Evolutionary conservation across 2,113 vertebrate genomes (phyloP).

Genomic region (Ahaetulla prasina): DNA sequence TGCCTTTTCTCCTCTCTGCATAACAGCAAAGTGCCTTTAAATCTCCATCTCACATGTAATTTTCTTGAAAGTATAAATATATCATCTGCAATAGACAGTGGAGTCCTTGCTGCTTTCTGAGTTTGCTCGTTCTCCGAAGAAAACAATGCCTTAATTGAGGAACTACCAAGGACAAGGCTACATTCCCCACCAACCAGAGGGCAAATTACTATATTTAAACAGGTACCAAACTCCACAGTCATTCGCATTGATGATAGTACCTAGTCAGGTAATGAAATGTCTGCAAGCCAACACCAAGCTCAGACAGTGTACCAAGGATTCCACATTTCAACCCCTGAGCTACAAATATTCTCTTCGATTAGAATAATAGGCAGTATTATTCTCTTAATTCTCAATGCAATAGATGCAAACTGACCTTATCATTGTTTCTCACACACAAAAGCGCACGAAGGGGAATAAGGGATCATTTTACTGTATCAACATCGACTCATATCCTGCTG

Average conservation of each 20-base stretch:
- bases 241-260: too few relatives aligned
- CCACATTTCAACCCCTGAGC: too few relatives aligned
- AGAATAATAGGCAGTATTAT: neutral
- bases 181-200: neutral
- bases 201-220: neutral
- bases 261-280: too few relatives aligned
- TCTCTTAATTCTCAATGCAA: slow-evolving; percentile 42
- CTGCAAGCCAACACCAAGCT: too few relatives aligned
- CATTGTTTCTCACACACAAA: slow-evolving; percentile 37
- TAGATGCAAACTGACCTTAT: slow-evolving; percentile 58
- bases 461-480: slow-evolving; percentile 52
- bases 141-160: neutral
- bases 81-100: slow-evolving; percentile 30
- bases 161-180: neutral
- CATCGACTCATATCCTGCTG: neutral
- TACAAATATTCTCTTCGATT: neutral
- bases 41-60: slow-evolving; percentile 49
- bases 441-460: slow-evolving; percentile 22
- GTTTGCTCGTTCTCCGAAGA: neutral
- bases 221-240: neutral
- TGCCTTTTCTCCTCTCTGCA: slow-evolving; percentile 20
- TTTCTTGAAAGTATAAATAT: slow-evolving; percentile 31
- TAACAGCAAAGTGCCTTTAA: slow-evolving; percentile 25
- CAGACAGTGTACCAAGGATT: too few relatives aligned
- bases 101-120: neutral